Evolutionary conservation across 37 sponge, comb jelly and placozoan species (phyloP).

Genomic region (Eunapius fragilis): DNA sequence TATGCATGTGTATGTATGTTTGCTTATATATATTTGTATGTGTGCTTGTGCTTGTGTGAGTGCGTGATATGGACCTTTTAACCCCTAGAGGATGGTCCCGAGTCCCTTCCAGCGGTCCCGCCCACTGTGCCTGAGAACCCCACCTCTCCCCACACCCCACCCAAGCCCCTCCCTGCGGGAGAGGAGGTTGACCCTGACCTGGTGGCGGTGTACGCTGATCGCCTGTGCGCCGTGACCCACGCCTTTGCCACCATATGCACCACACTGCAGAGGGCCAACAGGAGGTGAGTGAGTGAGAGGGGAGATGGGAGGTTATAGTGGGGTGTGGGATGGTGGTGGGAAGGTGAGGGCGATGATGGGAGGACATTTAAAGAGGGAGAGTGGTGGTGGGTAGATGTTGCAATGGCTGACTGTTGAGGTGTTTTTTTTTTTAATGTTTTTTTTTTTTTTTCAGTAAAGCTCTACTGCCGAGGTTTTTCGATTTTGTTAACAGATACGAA

Average conservation of each 20-base stretch:
- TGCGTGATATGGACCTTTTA: no score
- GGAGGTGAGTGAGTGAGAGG: conserved; percentile 23
- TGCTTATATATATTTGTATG: neutral
- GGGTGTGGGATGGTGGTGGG: no score
- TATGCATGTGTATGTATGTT: neutral
- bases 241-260: conserved; percentile 80
- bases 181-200: conserved; percentile 6
- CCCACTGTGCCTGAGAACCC: neutral
- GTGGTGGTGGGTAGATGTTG: neutral
- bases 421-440: no score
- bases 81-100: neutral
- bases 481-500: conserved; percentile 73
- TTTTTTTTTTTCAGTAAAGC: conserved; percentile 15
- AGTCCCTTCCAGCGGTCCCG: neutral
- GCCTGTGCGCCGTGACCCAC: conserved; percentile 83
- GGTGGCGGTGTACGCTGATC: conserved; percentile 82
- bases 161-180: neutral
- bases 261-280: conserved; percentile 31
- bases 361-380: no score
- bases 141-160: neutral
- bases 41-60: neutral
- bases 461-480: conserved; percentile 39
- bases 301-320: neutral
- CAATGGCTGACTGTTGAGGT: no score
- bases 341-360: no score